Conservation (phyloP, 2,888 invertebrate genomes). For the Melinaea menophilus region DNA sequence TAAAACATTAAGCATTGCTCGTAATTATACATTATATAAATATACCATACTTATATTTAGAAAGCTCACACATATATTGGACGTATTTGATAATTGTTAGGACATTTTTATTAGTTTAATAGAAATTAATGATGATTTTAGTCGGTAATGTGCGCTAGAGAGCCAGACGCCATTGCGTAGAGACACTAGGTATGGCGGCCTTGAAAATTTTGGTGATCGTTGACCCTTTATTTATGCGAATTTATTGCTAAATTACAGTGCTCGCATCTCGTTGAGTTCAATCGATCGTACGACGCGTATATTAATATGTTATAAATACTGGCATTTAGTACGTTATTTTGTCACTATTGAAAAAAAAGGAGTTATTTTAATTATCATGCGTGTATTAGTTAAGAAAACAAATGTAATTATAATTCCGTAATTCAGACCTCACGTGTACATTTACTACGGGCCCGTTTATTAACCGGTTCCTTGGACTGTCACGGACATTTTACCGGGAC, state of each 20-base stretch:
- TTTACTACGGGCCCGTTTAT: constrained; percentile 29
- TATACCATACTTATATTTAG: too few species aligned
- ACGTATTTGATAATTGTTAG: too few species aligned
- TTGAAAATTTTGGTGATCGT: constrained; percentile 41
- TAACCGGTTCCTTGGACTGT: constrained; percentile 31
- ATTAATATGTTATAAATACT: constrained; percentile 7
- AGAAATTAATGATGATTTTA: constrained; percentile 17
- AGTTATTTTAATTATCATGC: background rate
- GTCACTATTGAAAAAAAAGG: background rate
- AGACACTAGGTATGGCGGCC: constrained; percentile 36
- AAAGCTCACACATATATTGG: too few species aligned
- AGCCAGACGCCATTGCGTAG: constrained; percentile 34
- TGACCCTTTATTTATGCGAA: constrained; percentile 39
- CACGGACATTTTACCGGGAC: constrained; percentile 21
- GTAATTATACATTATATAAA: too few species aligned
- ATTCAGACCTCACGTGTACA: constrained; percentile 25
- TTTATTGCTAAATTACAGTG: constrained; percentile 32
- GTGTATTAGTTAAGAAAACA: constrained; percentile 4
- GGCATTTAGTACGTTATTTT: background rate
- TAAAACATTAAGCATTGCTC: too few species aligned
- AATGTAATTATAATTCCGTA: constrained; percentile 9
- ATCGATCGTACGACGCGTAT: constrained; percentile 17
- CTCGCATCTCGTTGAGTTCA: constrained; percentile 27
- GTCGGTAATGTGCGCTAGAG: constrained; percentile 28
- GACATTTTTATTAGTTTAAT: background rate